These are phyloP conservation scores for Enhydra lutris DNA, from an alignment of 2,113 vertebrate genomes.

Conservation along the genomic window DNA sequence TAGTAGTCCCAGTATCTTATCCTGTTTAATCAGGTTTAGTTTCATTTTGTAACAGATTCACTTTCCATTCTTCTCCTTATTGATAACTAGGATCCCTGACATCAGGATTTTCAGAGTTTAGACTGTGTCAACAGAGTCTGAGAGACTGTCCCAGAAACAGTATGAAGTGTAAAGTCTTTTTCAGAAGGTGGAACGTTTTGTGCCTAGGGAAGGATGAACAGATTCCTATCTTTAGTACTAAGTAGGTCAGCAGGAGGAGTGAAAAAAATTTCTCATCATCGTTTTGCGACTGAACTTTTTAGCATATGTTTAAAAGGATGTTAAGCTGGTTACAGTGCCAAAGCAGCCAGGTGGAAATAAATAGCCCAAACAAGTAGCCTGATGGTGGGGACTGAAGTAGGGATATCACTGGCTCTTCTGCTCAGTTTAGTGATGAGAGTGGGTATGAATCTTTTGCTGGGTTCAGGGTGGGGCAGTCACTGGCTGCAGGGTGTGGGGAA, in stretches of 20 bases:
- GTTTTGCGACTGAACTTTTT: slow-evolving; percentile 37
- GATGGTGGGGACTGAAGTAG: background rate
- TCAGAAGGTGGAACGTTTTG: slow-evolving; percentile 36
- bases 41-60: slow-evolving; percentile 21
- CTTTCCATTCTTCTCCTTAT: slow-evolving; percentile 18
- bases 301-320: slow-evolving; percentile 45
- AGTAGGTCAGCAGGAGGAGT: slow-evolving; percentile 53
- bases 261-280: slow-evolving; percentile 37
- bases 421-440: background rate
- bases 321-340: background rate
- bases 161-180: background rate
- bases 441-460: background rate
- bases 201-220: slow-evolving; percentile 38
- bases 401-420: background rate
- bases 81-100: background rate
- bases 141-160: slow-evolving; percentile 2
- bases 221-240: slow-evolving; percentile 50
- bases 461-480: background rate
- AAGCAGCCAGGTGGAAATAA: slow-evolving; percentile 16
- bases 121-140: background rate
- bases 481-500: background rate
- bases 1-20: background rate
- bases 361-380: background rate
- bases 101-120: background rate
- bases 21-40: background rate